Evolutionary conservation across 2,113 vertebrate species (phyloP).

Genomic region (Thryonomys swinderianus): DNA sequence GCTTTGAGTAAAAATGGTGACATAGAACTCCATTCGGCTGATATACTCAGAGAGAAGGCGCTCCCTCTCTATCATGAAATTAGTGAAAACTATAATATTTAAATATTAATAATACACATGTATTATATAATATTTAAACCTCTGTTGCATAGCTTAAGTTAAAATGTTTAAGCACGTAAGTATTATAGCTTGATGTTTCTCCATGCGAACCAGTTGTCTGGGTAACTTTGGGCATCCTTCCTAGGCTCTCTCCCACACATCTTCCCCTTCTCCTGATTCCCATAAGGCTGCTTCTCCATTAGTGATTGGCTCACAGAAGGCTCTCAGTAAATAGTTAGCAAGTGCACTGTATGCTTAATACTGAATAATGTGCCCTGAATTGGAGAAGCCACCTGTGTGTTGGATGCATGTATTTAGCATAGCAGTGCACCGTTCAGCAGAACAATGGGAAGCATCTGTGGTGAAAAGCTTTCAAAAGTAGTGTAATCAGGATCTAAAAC

Average conservation of each 20-base stretch:
- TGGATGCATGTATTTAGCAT: not conserved
- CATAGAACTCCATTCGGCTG: not conserved
- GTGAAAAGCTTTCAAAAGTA: not conserved
- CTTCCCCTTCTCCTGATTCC: not conserved
- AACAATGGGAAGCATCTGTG: not conserved
- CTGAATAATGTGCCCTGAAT: not conserved
- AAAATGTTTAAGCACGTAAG: not conserved
- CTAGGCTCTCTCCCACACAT: not conserved
- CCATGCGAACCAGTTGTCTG: not conserved
- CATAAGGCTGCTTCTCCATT: not conserved
- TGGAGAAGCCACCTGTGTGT: not conserved
- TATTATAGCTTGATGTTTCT: constrained; percentile 10
- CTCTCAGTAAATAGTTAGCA: not conserved
- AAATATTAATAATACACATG: not conserved
- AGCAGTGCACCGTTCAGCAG: not conserved
- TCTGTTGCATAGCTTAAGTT: not conserved
- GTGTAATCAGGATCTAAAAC: not conserved
- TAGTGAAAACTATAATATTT: not conserved
- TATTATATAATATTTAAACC: not conserved
- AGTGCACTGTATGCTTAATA: not conserved
- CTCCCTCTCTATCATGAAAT: not conserved
- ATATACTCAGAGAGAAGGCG: not conserved
- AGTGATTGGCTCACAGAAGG: not conserved
- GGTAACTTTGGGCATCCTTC: rapidly evolving
- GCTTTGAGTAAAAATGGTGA: not conserved